A percentile compares a stretch with the other conserved stretches of the same genome.
phyloP scores from a whole-genome alignment of 2,888 invertebrate genomes.

The Himalopsyche japonica region DNA sequence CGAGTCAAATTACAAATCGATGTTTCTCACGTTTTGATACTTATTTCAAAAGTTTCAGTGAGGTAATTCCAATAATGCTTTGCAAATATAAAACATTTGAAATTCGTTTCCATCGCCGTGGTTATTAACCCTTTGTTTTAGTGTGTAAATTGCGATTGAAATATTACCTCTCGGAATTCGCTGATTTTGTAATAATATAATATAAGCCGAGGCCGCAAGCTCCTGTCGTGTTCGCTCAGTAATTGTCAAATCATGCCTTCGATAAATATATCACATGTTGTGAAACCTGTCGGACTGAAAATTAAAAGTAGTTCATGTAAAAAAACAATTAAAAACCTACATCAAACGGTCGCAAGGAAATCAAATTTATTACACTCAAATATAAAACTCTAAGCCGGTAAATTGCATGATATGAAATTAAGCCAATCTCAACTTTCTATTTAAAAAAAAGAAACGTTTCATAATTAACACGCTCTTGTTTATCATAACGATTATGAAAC shows the following conservation, averaged over 20 bases:
- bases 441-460: neutral
- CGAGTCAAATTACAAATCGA: too few species aligned
- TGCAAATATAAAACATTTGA: too few species aligned
- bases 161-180: neutral
- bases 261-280: slow-evolving; percentile 21
- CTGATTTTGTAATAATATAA: neutral
- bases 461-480: neutral
- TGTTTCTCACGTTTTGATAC: too few species aligned
- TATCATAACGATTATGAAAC: neutral
- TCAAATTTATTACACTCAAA: slow-evolving; percentile 6
- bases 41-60: too few species aligned
- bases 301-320: slow-evolving; percentile 5
- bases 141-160: too few species aligned
- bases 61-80: too few species aligned
- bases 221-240: neutral
- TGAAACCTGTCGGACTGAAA: slow-evolving; percentile 2
- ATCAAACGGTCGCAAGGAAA: neutral
- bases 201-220: neutral
- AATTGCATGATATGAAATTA: neutral
- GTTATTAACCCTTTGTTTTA: too few species aligned
- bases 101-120: too few species aligned
- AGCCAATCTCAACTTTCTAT: neutral
- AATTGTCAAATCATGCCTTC: slow-evolving; percentile 12
- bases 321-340: slow-evolving; percentile 21
- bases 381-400: neutral